Percentiles rank a stretch among this genome's conserved stretches.
These are phyloP conservation scores for Emmelina monodactyla DNA, from an alignment of 2,888 invertebrate genomes.

Conservation along the genomic window DNA sequence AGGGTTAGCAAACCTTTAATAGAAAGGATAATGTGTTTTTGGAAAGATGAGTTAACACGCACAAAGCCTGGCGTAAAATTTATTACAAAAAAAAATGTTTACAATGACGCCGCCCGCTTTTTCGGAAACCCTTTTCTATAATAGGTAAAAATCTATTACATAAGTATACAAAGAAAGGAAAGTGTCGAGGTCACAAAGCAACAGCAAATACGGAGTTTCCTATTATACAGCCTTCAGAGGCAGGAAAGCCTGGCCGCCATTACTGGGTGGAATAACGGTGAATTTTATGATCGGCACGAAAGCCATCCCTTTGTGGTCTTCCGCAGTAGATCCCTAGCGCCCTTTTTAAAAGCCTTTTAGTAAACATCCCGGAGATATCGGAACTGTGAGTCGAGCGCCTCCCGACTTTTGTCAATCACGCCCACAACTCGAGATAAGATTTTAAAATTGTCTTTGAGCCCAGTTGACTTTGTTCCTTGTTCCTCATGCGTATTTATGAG, in stretches of 20 bases:
- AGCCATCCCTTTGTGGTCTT: slow-evolving; percentile 26
- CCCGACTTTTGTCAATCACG: slow-evolving; percentile 36
- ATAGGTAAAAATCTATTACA: no score
- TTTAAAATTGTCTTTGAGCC: slow-evolving; percentile 34
- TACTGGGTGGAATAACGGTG: slow-evolving; percentile 22
- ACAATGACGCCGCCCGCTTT: no score
- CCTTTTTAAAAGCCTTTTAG: slow-evolving; percentile 21
- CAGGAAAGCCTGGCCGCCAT: slow-evolving; percentile 22
- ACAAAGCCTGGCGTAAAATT: no score
- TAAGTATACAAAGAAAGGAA: no score
- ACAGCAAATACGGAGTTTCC: no score
- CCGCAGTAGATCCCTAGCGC: slow-evolving; percentile 15
- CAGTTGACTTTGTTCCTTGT: slow-evolving; percentile 25
- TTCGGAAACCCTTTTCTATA: no score
- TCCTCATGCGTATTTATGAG: slow-evolving; percentile 40
- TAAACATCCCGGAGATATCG: slow-evolving; percentile 24
- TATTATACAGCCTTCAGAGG: no score
- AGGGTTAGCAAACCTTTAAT: no score
- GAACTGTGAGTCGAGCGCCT: slow-evolving; percentile 23
- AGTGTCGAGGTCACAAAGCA: no score
- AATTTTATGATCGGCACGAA: slow-evolving; percentile 32
- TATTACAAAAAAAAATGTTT: no score
- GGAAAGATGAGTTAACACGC: no score
- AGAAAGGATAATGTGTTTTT: no score
- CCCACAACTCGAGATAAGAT: slow-evolving; percentile 30